Base-by-base conservation (phyloP, 2,113 vertebrate species). In the Psilopogon haemacephalus region DNA sequence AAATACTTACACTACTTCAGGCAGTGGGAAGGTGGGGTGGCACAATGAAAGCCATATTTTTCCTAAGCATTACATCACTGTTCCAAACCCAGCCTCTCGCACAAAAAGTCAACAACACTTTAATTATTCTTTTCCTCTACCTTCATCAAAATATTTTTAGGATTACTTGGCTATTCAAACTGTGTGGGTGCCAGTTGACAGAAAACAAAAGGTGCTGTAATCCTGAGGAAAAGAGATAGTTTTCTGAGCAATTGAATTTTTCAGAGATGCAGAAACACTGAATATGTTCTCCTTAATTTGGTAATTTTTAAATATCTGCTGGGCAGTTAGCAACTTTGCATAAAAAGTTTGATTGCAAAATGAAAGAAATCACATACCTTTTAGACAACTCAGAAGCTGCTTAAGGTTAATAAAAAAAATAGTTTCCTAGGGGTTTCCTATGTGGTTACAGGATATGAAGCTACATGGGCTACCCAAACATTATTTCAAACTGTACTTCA, bases 1-100 rank as follows among this genome's bases (percentile, higher is more conserved):
- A 96, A 95, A 95, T 95, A 96, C 96, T 96, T 95, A 90, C 88
- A 94, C 69, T 95, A 80, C 81, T 80, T 93, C 69, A 90, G 79
- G 75, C 72, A 88, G 18, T 0, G 0, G 8, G 44, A 72, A 89
- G 30, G 32, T 84, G 76, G 56, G 11, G 72, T 96, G 69, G 71
- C 90, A 83, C n/a, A 91, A 77, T 91, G 95, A 96, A 95, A 95
- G 79, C 17, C 60, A n/a, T 85, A 91, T 96, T 96, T 96, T 69
- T 95, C 86, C 90, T 88, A 91, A 75, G 54, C 90, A 88, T 96
- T 95, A 89, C 85, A 68, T 93, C 84, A 90, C 28, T 78, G 46
- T n/a, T 87, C 16, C 90, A 94, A 96, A 96, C 86, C 85, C 48
- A 91, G 69, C 5, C 54, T 73, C 79, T 96, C 77, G 89, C 93